Base-by-base conservation (phyloP, 2,888 invertebrate genomes). In the Nomada flava region DNA sequence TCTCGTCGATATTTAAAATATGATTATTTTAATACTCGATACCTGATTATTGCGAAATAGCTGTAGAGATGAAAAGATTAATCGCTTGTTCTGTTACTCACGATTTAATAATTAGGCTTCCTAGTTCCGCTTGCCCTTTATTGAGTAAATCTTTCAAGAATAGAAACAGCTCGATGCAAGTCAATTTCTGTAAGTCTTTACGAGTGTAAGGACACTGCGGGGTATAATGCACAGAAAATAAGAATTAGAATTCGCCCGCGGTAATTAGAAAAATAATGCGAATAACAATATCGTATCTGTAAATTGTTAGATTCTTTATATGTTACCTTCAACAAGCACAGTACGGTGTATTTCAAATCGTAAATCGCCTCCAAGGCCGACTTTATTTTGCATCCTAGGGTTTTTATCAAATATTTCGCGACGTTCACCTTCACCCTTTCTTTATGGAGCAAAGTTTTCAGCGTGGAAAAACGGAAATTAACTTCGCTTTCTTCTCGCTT, bases 261-360 rank as follows among this genome's bases (percentile, higher is more conserved):
- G 29, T 29, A 29, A 29, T 29, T 29, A 29, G 29, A 5, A 29
- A 29, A 29, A 29, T 29, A 29, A 7, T 29, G 7, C 7, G 5
- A 36, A 36, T 7, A 36, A 36, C 7, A 36, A 36, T 7, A 36
- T 36, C 7, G 36, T 36, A 36, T 36, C 36, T 9, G 7, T 7
- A 36, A 36, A 36, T 7, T 36, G 9, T 36, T 36, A 1, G 5
- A 5, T 36, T 36, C 7, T 7, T 36, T 36, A 36, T 36, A 36
- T 36, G 0, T 15, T 88, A 92, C 92, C 86, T 86, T 64, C 15
- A 91, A 76, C n/a, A 88, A 88, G 69, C 89, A 89, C 3, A 84
- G 82, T 68, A 90, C 83, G 11, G 76, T 80, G 70, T 88, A 89
- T 84, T 91, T 92, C 1, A 91, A 15, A 42, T 90, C 90, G 57